Conservation (phyloP, 2,888 invertebrate species). For the Sialis fuliginosa region DNA sequence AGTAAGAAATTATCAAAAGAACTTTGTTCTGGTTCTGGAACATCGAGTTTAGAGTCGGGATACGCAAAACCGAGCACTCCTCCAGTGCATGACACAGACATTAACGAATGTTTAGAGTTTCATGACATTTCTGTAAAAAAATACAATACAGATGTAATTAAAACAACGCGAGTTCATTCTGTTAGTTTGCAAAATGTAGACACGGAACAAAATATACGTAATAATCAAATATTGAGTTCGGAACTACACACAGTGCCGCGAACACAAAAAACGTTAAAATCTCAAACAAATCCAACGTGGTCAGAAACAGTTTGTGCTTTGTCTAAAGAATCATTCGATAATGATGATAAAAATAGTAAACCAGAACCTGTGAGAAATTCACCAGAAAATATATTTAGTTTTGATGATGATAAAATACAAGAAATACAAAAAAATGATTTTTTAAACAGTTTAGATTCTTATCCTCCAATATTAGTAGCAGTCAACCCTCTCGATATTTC, state of each 20-base stretch:
- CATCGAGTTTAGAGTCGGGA: constrained; percentile 49
- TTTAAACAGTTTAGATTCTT: constrained; percentile 14
- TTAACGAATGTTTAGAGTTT: not conserved
- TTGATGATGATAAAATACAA: constrained; percentile 58
- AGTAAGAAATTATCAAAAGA: constrained; percentile 5
- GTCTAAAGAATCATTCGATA: constrained; percentile 30
- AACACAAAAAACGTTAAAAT: constrained; percentile 15
- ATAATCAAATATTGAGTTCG: constrained; percentile 28
- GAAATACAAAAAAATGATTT: constrained; percentile 38
- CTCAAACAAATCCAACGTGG: constrained; percentile 31
- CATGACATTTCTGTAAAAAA: not conserved
- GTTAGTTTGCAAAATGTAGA: constrained; percentile 54
- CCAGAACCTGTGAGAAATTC: constrained; percentile 49
- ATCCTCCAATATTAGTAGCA: constrained; percentile 2
- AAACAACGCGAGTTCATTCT: constrained; percentile 42
- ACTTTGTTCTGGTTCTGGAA: constrained; percentile 28
- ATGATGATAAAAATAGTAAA: constrained; percentile 24
- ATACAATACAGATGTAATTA: constrained; percentile 10
- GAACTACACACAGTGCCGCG: constrained; percentile 32
- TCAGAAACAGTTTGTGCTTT: constrained; percentile 33
- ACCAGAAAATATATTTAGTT: constrained; percentile 52
- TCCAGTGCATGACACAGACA: not conserved
- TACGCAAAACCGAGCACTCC: not conserved
- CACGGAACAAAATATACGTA: constrained; percentile 39
- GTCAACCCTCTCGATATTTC: not conserved